Evolutionary conservation across 2,888 invertebrate genomes (phyloP), one percentile per base, ranked within the genome.

Genomic region (Nemurella pictetii): DNA sequence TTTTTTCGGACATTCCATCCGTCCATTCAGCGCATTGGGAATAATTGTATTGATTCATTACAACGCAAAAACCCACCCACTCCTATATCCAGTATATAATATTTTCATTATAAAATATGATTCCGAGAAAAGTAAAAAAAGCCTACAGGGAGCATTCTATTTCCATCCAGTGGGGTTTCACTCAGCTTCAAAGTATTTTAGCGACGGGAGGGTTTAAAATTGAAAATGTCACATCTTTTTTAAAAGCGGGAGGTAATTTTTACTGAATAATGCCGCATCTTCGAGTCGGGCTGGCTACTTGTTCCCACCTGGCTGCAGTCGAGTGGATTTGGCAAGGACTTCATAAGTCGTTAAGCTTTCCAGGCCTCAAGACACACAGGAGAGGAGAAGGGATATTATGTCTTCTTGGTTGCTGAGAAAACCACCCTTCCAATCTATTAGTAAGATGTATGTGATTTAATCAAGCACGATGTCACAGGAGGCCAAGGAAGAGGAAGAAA

Each of bases 371-470:
- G 85, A 30, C 74, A 75, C 35, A 35, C 26, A n/a, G 75, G 77
- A n/a, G 78, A 78, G 28, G 7, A n/a, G 30, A 28, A 30, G 78
- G 55, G 82, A 55, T 82, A 55, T 82, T 55, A 82, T 82, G 82
- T 82, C 82, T 82, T 82, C 72, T 55, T 72, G 35, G 32, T 81
- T 30, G 35, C 36, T 25, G 80, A 35, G 36, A 30, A 26, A 55
- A 55, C 36, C 84, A 30, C 80, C 83, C 86, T 85, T 72, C 83
- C 85, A 84, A 85, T 85, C 85, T 83, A 83, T 84, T 81, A 85
- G 81, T 83, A 86, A 86, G 86, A 86, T 86, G 85, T 85, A 86
- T 86, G 86, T 84, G 86, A 86, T 86, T 86, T 86, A 86, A 86
- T 86, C 86, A 86, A 82, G 84, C 85, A n/a, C 84, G 35, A 35